phyloP scores from a whole-genome alignment of 2,888 invertebrate genomes.

The Dolichopus griseipennis region DNA sequence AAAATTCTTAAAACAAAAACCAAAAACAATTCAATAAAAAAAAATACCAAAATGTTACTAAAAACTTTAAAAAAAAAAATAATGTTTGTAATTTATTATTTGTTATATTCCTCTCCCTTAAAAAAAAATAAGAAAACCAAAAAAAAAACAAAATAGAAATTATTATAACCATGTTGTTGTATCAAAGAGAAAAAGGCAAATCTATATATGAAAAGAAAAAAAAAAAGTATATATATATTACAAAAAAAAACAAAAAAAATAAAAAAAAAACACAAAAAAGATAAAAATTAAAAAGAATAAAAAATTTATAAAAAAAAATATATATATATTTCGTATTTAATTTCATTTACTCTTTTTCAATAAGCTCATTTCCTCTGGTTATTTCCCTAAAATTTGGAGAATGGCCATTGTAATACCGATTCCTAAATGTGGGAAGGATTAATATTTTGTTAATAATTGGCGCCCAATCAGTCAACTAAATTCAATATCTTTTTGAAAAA shows the following conservation, averaged over 20 bases:
- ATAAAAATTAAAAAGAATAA: no score
- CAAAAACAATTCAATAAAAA: background rate
- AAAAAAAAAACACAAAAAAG: no score
- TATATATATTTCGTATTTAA: no score
- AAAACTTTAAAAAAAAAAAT: background rate
- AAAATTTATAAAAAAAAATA: no score
- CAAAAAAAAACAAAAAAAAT: background rate
- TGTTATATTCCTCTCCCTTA: background rate
- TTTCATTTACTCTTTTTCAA: no score
- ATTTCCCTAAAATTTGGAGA: no score
- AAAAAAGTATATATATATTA: background rate
- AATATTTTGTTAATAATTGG: no score
- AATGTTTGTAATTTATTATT: conserved; percentile 5
- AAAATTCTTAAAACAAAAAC: background rate
- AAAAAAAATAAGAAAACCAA: background rate
- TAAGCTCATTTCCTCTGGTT: no score
- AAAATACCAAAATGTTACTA: background rate
- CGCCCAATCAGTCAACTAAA: no score
- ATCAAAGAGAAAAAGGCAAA: background rate
- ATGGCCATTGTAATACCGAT: no score
- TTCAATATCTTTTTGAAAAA: no score
- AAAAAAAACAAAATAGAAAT: background rate
- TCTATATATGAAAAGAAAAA: background rate
- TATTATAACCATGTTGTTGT: conserved; percentile 1
- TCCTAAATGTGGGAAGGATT: no score